Percentiles rank a stretch among this genome's conserved stretches.
Conservation (phyloP, 2,797 vertebrate genomes). For the Lagorchestes hirsutus region DNA sequence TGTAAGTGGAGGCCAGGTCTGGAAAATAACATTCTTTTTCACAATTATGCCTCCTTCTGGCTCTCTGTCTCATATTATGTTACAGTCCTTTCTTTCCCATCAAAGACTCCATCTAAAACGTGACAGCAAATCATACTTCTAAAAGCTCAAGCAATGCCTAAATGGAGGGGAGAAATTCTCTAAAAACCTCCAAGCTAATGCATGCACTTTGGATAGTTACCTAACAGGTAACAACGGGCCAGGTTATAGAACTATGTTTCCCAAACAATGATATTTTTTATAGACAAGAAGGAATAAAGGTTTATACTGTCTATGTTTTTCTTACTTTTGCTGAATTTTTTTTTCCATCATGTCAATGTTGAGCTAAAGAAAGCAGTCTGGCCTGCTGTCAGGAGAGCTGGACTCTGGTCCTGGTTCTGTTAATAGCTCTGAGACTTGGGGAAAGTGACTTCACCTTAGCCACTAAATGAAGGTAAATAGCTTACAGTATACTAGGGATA, state of each 20-base stretch:
- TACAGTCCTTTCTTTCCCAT: not conserved
- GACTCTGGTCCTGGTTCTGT: not conserved
- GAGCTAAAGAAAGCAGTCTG: not conserved
- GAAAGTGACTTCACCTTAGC: not conserved
- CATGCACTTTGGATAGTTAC: not conserved
- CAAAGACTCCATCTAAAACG: not conserved
- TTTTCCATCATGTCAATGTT: not conserved
- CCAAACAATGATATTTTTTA: not conserved
- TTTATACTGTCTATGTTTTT: not conserved
- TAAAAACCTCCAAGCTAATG: not conserved
- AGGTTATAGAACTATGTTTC: not conserved
- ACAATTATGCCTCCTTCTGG: not conserved
- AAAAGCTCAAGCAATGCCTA: not conserved
- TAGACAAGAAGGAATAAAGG: not conserved
- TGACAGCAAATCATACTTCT: not conserved
- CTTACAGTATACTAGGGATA: not conserved
- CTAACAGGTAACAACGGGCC: not conserved
- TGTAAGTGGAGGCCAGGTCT: not conserved
- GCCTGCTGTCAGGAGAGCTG: not conserved
- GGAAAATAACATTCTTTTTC: not conserved
- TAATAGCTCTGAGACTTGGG: accelerated
- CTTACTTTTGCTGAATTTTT: not conserved
- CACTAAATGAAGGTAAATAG: not conserved
- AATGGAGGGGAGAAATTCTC: not conserved
- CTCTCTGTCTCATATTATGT: not conserved